Evolutionary conservation across 2,888 invertebrate species (phyloP), one percentile per base, ranked within the genome.

Genomic region (Sisyra terminalis): DNA sequence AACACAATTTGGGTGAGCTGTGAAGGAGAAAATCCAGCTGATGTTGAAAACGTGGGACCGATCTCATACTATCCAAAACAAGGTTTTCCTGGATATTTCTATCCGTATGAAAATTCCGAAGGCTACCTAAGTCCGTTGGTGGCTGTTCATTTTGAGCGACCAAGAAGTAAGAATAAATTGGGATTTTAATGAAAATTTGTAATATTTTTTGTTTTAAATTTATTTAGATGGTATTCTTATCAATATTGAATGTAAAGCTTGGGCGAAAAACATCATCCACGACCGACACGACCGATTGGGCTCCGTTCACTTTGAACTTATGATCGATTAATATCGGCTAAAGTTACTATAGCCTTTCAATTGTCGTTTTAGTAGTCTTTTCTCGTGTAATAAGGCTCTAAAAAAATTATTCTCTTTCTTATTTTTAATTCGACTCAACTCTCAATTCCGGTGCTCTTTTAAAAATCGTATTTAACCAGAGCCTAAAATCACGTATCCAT

Each of bases 1-100:
- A 78, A 85, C 56, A 86, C 85, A 53, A 75, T 94, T 50, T 93
- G 92, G 82, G 76, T 96, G 10, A 83, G 87, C 5, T 97, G 96
- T 59, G 80, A 86, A 53, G 96, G 96, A 38, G 93, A 93, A 70
- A 88, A 86, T 62, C 84, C 90, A 1, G 84, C 86, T 1, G 94
- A 94, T 64, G 70, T 80, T 46, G 94, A 96, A 63, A 87, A 90
- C 61, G 74, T 94, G 48, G 94, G 93, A 0, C 77, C 80, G 2
- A 69, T 94, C 47, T 68, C 74, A 46, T 92, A 92, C 65, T 67
- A 76, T 49, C 89, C 89, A 0, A 70, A 77, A 52, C 73, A 77
- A 52, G 89, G 90, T 42, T 88, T 89, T 58, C 87, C 88, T 0
- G 86, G 86, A 1, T 88, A 83, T 57, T 92, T 83, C 64, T 92